A percentile compares a stretch with the other conserved stretches of the same genome.
Conservation (phyloP, 1,140 invertebrate species). For the Trissolcus basalis region DNA sequence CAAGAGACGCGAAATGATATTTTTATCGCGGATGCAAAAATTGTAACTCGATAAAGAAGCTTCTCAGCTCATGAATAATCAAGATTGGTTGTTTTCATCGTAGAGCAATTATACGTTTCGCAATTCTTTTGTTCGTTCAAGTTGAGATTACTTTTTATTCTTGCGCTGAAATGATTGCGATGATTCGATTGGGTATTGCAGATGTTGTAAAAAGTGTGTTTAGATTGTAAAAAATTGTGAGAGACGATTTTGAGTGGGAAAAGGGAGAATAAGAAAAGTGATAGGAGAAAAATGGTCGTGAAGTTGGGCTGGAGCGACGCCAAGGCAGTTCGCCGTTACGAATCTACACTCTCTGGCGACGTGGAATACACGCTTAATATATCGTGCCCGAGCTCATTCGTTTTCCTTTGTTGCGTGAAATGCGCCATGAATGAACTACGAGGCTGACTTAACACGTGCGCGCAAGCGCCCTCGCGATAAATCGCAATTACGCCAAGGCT, state of each 20-base stretch:
- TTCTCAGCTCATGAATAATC: no score
- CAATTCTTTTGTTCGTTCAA: no score
- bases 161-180: no score
- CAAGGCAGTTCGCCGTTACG: conserved; percentile 46
- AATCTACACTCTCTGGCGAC: conserved; percentile 44
- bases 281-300: conserved; percentile 24
- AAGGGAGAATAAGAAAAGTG: not conserved
- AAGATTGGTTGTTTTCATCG: no score
- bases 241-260: not conserved
- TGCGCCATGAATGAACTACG: conserved; percentile 48
- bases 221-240: no score
- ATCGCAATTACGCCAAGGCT: conserved; percentile 28
- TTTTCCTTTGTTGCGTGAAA: conserved; percentile 38
- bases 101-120: no score
- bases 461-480: conserved; percentile 41
- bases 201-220: no score
- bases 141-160: no score
- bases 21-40: conserved; percentile 11
- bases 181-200: no score
- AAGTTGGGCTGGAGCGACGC: conserved; percentile 66
- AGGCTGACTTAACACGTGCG: conserved; percentile 33
- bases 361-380: conserved; percentile 31
- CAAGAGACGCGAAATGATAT: conserved; percentile 18
- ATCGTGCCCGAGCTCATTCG: conserved; percentile 34
- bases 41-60: no score